phyloP scores from a whole-genome alignment of 2,888 invertebrate species.

The Steinernema hermaphroditum region DNA sequence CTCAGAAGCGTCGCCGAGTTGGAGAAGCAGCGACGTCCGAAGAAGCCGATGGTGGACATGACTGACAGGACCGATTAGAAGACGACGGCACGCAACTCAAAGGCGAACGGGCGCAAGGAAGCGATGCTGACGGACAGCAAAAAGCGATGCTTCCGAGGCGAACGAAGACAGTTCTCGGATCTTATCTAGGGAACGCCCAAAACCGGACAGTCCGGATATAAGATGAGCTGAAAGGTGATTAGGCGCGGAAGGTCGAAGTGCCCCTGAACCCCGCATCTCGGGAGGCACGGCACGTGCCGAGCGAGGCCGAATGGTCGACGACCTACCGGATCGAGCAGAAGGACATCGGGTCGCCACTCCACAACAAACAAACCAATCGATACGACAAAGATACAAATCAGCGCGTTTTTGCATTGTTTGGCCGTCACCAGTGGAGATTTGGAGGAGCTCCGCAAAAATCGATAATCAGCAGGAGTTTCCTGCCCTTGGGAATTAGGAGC shows the following conservation, averaged over 20 bases:
- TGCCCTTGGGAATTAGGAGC: too few species aligned
- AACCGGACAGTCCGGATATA: neutral
- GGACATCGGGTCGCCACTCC: neutral
- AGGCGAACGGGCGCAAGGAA: neutral
- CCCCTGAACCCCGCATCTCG: too few species aligned
- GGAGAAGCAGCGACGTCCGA: constrained; percentile 28
- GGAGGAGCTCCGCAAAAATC: too few species aligned
- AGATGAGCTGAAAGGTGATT: neutral
- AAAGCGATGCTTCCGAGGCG: neutral
- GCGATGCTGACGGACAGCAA: constrained; percentile 5
- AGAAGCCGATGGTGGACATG: constrained; percentile 28
- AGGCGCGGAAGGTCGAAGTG: too few species aligned
- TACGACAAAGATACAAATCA: neutral
- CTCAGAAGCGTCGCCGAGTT: constrained; percentile 7
- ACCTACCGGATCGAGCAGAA: neutral
- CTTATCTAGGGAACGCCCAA: neutral
- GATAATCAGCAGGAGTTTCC: too few species aligned
- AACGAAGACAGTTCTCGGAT: neutral
- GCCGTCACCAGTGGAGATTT: neutral
- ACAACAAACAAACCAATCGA: neutral
- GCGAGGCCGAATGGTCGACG: too few species aligned
- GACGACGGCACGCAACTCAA: neutral
- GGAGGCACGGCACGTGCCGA: too few species aligned
- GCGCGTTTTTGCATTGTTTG: neutral
- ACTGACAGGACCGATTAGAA: neutral